Conservation (phyloP, 2,797 vertebrate genomes). For the Anisognathus igniventris region DNA sequence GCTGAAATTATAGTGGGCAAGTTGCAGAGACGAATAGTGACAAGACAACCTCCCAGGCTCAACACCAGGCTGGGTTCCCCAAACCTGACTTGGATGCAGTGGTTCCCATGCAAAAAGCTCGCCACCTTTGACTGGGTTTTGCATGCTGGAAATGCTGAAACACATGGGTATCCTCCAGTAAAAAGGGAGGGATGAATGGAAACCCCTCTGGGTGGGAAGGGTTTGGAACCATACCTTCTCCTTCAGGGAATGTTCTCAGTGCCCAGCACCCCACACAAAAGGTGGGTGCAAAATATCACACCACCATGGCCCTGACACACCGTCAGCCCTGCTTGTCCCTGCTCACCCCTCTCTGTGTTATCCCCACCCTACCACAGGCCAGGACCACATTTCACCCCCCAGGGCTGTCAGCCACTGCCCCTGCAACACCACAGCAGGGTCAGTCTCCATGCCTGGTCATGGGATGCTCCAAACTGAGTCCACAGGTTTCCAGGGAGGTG, state of each 20-base stretch:
- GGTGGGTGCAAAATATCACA: not conserved
- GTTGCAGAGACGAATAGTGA: accelerated
- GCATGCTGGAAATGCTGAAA: not conserved
- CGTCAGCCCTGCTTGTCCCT: accelerated
- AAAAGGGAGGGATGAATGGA: not conserved
- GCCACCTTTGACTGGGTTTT: not conserved
- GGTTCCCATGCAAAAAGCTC: not conserved
- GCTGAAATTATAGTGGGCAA: not conserved
- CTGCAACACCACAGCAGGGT: accelerated
- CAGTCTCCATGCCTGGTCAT: not conserved
- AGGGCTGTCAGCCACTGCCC: accelerated
- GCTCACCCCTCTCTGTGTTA: accelerated
- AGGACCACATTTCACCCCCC: not conserved
- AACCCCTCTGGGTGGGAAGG: not conserved
- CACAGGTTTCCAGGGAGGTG: not conserved
- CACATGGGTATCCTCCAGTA: not conserved
- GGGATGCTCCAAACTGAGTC: not conserved
- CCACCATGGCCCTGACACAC: not conserved
- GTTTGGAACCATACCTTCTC: not conserved
- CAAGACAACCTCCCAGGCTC: not conserved
- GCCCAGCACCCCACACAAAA: not conserved
- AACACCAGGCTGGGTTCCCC: not conserved
- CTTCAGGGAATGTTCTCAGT: not conserved
- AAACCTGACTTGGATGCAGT: not conserved
- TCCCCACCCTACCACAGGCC: not conserved